Evolutionary conservation across 2,888 invertebrate genomes (phyloP).

Genomic region (Lacanobia wlatinum): DNA sequence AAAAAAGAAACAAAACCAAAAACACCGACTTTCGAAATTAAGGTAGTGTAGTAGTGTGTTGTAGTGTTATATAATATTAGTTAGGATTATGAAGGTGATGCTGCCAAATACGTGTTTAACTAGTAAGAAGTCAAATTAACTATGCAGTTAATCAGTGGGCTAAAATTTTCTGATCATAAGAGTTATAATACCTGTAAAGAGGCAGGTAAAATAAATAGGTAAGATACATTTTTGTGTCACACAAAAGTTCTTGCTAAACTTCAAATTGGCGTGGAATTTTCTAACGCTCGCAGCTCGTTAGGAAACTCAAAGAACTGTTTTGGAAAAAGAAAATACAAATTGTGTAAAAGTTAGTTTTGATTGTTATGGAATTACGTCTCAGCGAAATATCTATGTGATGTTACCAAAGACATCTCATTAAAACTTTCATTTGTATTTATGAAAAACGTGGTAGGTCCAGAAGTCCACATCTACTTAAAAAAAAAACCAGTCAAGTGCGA

Average conservation of each 20-base stretch:
- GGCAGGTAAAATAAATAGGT: neutral
- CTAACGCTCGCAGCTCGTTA: slow-evolving; percentile 42
- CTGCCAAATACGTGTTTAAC: too few species aligned
- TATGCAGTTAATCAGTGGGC: too few species aligned
- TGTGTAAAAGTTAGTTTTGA: slow-evolving; percentile 31
- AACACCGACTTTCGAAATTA: too few species aligned
- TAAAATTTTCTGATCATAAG: too few species aligned
- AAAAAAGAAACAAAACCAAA: too few species aligned
- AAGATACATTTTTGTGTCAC: neutral
- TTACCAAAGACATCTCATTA: slow-evolving; percentile 24
- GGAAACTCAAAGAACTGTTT: slow-evolving; percentile 36
- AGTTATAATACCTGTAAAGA: neutral
- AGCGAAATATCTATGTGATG: slow-evolving; percentile 1
- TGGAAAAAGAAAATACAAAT: slow-evolving; percentile 38
- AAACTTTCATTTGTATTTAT: slow-evolving; percentile 22
- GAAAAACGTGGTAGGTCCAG: neutral
- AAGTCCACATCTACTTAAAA: neutral
- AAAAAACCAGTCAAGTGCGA: neutral
- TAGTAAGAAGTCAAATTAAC: too few species aligned
- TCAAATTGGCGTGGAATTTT: slow-evolving; percentile 29
- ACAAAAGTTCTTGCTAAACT: slow-evolving; percentile 31
- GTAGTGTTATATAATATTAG: too few species aligned
- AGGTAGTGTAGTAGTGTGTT: too few species aligned
- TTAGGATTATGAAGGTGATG: too few species aligned
- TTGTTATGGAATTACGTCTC: slow-evolving; percentile 45